Evolutionary conservation across 1,140 invertebrate species (phyloP).

Genomic region (Papilio polyxenes): DNA sequence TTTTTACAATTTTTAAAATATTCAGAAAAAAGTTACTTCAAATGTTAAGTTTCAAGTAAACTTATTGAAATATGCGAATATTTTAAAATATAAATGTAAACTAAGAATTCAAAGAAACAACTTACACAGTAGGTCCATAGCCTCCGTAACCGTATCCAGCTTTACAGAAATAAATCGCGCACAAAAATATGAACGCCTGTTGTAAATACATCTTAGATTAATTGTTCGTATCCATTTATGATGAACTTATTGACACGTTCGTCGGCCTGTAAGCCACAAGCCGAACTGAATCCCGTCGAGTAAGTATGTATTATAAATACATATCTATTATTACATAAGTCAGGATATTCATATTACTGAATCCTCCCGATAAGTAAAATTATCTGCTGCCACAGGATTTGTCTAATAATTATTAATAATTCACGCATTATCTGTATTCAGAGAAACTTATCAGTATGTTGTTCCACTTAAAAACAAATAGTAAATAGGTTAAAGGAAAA

Average conservation of each 20-base stretch:
- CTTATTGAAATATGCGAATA: too few species aligned
- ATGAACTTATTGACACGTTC: conserved; percentile 50
- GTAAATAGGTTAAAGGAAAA: conserved; percentile 33
- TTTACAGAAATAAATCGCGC: conserved; percentile 52
- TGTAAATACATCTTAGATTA: conserved; percentile 58
- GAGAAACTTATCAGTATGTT: conserved; percentile 30
- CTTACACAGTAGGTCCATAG: conserved; percentile 55
- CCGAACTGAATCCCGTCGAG: conserved; percentile 56
- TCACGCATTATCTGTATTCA: conserved; percentile 24
- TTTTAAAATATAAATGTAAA: background rate
- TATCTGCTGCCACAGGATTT: conserved; percentile 55
- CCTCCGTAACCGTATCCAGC: conserved; percentile 54
- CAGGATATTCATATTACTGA: conserved; percentile 59
- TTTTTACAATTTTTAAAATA: too few species aligned
- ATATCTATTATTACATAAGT: conserved; percentile 57
- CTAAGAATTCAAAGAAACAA: conserved; percentile 33
- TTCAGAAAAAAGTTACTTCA: too few species aligned
- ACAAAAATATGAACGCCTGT: conserved; percentile 57
- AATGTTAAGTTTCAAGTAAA: too few species aligned
- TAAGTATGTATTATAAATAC: conserved; percentile 45
- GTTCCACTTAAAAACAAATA: conserved; percentile 22
- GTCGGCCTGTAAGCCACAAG: conserved; percentile 54
- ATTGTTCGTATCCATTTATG: conserved; percentile 44
- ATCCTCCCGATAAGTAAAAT: conserved; percentile 62
- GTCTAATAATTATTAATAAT: conserved; percentile 34